These are phyloP conservation scores for Myotis yumanensis DNA, from an alignment of 2,113 vertebrate genomes.

Conservation along the genomic window DNA sequence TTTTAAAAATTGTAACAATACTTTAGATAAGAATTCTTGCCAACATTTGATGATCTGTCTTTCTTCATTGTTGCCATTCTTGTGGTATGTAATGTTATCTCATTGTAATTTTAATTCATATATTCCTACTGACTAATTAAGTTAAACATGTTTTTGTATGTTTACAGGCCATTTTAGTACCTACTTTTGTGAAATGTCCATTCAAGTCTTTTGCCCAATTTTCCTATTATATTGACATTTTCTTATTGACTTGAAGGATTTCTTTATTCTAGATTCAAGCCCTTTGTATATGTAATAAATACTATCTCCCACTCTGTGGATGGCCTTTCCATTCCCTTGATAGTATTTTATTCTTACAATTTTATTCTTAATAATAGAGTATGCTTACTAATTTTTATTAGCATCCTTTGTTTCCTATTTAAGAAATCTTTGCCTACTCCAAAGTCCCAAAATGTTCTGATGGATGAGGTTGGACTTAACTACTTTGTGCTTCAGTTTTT, in stretches of 20 bases:
- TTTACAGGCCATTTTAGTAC: conserved; percentile 11
- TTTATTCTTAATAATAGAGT: background rate
- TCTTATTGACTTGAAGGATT: background rate
- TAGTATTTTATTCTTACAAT: background rate
- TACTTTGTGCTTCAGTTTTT: background rate
- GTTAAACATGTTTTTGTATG: background rate
- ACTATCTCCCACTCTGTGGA: background rate
- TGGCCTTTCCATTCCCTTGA: background rate
- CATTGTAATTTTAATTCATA: background rate
- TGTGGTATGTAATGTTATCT: background rate
- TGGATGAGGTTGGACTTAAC: background rate
- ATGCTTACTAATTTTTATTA: background rate
- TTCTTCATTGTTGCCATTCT: background rate
- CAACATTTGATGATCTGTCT: background rate
- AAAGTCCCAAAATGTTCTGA: background rate
- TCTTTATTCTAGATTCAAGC: conserved; percentile 9
- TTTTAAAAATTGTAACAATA: conserved; percentile 23
- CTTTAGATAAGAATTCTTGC: background rate
- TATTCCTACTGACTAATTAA: background rate
- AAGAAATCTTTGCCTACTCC: conserved; percentile 27
- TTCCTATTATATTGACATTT: background rate
- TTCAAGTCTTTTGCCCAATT: conserved; percentile 9
- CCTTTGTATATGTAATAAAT: conserved; percentile 7
- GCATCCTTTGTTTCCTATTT: background rate
- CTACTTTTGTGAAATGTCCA: background rate